Evolutionary conservation across 2,888 invertebrate genomes (phyloP).

Genomic region (Nycteola revayana): DNA sequence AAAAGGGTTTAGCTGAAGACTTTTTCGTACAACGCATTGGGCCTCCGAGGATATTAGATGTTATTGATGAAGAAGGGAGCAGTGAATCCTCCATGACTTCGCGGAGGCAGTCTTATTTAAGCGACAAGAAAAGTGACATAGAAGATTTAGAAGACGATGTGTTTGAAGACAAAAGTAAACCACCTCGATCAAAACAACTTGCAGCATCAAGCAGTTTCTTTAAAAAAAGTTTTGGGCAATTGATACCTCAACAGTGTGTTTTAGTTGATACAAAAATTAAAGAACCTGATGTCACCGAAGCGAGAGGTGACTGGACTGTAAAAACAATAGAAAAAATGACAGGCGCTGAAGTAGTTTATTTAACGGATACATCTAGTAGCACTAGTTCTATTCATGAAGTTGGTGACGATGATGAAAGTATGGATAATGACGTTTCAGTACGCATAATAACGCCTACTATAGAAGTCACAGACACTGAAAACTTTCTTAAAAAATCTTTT

Average conservation of each 20-base stretch:
- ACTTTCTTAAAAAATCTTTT: conserved; percentile 60
- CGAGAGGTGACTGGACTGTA: conserved; percentile 80
- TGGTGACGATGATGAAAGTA: conserved; percentile 71
- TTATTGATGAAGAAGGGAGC: conserved; percentile 90
- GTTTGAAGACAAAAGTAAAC: conserved; percentile 59
- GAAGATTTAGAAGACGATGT: conserved; percentile 78
- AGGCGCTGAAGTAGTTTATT: conserved; percentile 86
- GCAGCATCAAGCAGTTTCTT: conserved; percentile 39
- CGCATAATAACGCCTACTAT: conserved; percentile 77
- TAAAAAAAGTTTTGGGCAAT: conserved; percentile 54
- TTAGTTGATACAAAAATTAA: conserved; percentile 84
- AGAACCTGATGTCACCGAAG: conserved; percentile 80
- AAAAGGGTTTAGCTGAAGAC: conserved; percentile 67
- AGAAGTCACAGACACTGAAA: conserved; percentile 73
- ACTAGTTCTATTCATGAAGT: conserved; percentile 82
- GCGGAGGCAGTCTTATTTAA: conserved; percentile 75
- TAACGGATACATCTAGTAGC: conserved; percentile 85
- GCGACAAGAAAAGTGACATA: conserved; percentile 70
- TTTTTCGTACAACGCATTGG: conserved; percentile 69
- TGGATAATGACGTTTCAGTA: conserved; percentile 71
- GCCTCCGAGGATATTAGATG: conserved; percentile 87
- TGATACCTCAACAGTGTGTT: conserved; percentile 74
- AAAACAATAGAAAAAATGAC: conserved; percentile 75
- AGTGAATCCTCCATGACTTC: conserved; percentile 83
- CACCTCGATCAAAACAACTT: conserved; percentile 34